Conservation (phyloP, 2,113 vertebrate species). For the Oryctolagus cuniculus region mOryCun1.1 NC_091432.1:44754001-44754500, state of each 20-base stretch:
- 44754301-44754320: neutral
- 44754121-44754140: neutral
- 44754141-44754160: neutral
- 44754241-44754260: accelerated
- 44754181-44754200: neutral
- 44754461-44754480: neutral
- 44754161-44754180: neutral
- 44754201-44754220: neutral
- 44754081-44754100: neutral
- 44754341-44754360: neutral
- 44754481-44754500: neutral
- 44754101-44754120: neutral
- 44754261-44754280: neutral
- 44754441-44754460: neutral
- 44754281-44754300: neutral
- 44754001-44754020: neutral
- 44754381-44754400: neutral
- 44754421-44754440: neutral
- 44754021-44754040: neutral
- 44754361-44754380: neutral
- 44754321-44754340: neutral
- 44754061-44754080: neutral
- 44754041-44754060: neutral
- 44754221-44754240: neutral
- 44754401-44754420: neutral